Base-by-base conservation (phyloP, 2,888 invertebrate genomes). In the Corythucha ciliata region DNA sequence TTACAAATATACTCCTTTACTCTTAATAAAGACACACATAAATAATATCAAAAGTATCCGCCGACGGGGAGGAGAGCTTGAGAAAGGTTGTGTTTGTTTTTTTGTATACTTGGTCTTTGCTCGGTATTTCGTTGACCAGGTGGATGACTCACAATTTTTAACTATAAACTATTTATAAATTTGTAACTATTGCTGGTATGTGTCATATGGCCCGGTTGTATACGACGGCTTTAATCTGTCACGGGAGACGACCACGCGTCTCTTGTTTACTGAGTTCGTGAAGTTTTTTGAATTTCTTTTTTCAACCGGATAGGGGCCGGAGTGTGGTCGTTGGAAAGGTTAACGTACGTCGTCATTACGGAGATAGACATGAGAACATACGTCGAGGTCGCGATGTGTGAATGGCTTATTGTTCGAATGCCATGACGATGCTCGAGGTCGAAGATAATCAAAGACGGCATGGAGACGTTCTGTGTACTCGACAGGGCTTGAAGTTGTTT, bases 391-490 rank as follows among this genome's bases (percentile, higher is more conserved):
- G 2, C 14, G 42, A 18, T 42, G 10, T 6, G 27, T 25, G 42
- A 42, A 42, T 16, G 42, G 25, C 18, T 42, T 42, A 6, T 26
- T 7, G 24, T 6, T 26, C 3, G 27, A 18, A 12, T 42, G 42
- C 42, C 42, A 42, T 7, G 42, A 25, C 10, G 42, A 14, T 18
- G 42, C 12, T 8, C 27, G 6, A 10, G 42, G 27, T 10, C 42
- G 42, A n/a, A 42, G 12, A 12, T 22, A 5, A 5, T 42, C 42
- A 42, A 42, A 42, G 5, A 42, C 2, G 6, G 7, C n/a, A 12
- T 42, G 42, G 4, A 42, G 42, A n/a, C 22, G 42, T 27, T 42
- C 27, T 4, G 29, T 16, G 42, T 42, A 42, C 6, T 26, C 42
- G 5, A 29, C 4, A 6, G 42, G 26, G 4, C n/a, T n/a, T n/a